Evolutionary conservation across 2,113 vertebrate genomes (phyloP).

Genomic region (Microcebus murinus): DNA sequence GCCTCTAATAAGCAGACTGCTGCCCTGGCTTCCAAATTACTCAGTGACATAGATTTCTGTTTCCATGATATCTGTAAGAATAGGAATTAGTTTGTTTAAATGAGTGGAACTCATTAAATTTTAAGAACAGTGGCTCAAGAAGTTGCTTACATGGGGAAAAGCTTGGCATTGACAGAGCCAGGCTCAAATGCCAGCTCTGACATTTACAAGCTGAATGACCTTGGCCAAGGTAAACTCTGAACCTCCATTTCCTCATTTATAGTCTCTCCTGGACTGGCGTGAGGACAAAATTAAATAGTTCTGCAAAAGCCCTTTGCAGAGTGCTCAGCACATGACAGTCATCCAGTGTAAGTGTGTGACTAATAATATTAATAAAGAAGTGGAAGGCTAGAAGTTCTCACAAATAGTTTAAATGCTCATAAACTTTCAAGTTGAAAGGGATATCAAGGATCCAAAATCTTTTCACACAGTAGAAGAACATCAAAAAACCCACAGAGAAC

Average conservation of each 20-base stretch:
- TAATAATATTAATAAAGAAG: slow-evolving; percentile 48
- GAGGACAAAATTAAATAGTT: not conserved
- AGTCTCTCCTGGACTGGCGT: not conserved
- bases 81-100: not conserved
- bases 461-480: not conserved
- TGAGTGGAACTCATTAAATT: slow-evolving; percentile 3
- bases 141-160: not conserved
- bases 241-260: not conserved
- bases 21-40: not conserved
- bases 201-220: not conserved
- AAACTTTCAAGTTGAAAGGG: not conserved
- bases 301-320: slow-evolving; percentile 1
- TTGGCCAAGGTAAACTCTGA: not conserved
- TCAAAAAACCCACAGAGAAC: not conserved
- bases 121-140: not conserved
- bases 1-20: not conserved
- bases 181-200: slow-evolving; percentile 19
- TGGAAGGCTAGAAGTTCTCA: not conserved
- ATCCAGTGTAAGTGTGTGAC: slow-evolving; percentile 1
- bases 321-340: not conserved
- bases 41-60: not conserved
- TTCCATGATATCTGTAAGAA: not conserved
- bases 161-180: not conserved
- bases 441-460: not conserved
- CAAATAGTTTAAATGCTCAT: slow-evolving; percentile 25